These are phyloP conservation scores for Lerema accius DNA, from an alignment of 1,140 invertebrate species.

Conservation along the genomic window DNA sequence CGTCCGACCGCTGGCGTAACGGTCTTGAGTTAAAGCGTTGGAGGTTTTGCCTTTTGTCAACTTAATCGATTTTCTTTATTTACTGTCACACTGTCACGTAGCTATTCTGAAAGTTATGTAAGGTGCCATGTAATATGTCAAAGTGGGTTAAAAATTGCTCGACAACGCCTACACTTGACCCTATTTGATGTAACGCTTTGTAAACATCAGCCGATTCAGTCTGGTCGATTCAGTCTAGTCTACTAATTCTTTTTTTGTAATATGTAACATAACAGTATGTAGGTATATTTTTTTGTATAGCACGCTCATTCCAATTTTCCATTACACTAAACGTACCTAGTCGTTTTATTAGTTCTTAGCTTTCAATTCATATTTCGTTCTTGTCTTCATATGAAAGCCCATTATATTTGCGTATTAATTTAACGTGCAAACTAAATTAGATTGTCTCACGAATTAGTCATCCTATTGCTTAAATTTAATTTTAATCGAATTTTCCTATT, in stretches of 20 bases:
- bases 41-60: conserved; percentile 8
- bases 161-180: conserved; percentile 8
- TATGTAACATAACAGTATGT: too few species aligned
- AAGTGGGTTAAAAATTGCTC: neutral
- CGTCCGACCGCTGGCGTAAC: conserved; percentile 4
- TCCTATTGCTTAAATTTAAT: neutral
- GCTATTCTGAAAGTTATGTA: conserved; percentile 10
- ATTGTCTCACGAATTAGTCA: too few species aligned
- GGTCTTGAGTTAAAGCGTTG: neutral
- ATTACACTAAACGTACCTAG: too few species aligned
- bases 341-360: too few species aligned
- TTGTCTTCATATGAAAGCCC: too few species aligned
- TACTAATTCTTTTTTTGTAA: too few species aligned
- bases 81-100: conserved; percentile 14
- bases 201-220: neutral
- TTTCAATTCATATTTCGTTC: too few species aligned
- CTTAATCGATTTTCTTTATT: conserved; percentile 17
- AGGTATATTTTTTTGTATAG: too few species aligned
- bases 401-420: too few species aligned
- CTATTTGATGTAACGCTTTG: neutral
- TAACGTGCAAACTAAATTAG: too few species aligned
- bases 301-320: too few species aligned
- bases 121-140: neutral
- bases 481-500: conserved; percentile 3
- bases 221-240: too few species aligned